phyloP scores from a whole-genome alignment of 2,888 invertebrate species.

The Mimumesa dahlbomi region DNA sequence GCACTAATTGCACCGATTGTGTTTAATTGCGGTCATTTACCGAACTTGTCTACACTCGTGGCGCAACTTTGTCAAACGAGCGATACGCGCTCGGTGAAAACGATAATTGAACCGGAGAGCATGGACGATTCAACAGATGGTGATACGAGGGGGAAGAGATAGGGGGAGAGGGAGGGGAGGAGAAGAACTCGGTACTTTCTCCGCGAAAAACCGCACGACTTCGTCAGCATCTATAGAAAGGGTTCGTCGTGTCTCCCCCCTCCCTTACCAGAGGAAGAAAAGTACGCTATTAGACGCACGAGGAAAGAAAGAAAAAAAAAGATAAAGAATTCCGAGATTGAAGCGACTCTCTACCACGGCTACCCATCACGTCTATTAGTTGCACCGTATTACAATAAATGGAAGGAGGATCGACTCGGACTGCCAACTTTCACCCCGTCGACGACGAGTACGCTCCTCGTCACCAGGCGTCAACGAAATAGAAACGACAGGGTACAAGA shows the following conservation, averaged over 20 bases:
- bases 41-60: not conserved
- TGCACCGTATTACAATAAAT: slow-evolving; percentile 23
- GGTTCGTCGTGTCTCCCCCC: not conserved
- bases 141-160: not conserved
- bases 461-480: slow-evolving; percentile 20
- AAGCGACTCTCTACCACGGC: slow-evolving; percentile 11
- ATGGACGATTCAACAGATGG: no score
- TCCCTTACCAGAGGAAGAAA: not conserved
- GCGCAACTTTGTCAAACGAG: not conserved
- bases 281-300: slow-evolving; percentile 3
- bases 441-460: not conserved
- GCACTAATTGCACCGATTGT: slow-evolving; percentile 37
- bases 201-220: slow-evolving; percentile 24
- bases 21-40: slow-evolving; percentile 23
- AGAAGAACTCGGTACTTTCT: slow-evolving; percentile 44
- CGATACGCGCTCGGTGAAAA: slow-evolving; percentile 29
- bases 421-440: slow-evolving; percentile 32
- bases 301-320: no score
- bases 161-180: no score
- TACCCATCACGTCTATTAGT: slow-evolving; percentile 2
- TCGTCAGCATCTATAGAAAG: not conserved
- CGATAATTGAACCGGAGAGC: slow-evolving; percentile 21
- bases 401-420: slow-evolving; percentile 14
- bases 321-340: slow-evolving; percentile 9
- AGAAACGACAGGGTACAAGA: no score